Evolutionary conservation across 2,113 vertebrate genomes (phyloP).

Genomic region (Falcunculus frontatus): DNA sequence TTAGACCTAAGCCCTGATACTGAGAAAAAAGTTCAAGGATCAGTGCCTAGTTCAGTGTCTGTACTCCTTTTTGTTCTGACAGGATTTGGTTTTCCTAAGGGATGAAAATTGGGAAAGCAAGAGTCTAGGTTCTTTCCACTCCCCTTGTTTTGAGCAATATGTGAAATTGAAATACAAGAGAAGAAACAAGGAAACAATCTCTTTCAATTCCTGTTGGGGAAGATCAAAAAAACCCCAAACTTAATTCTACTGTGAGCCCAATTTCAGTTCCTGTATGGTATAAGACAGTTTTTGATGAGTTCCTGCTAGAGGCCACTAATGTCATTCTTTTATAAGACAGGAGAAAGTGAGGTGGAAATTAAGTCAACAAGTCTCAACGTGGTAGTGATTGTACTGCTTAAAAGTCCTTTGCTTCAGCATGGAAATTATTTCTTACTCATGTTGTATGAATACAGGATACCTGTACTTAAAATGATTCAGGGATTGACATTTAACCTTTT

Average conservation of each 20-base stretch:
- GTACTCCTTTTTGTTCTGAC: neutral
- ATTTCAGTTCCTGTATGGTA: neutral
- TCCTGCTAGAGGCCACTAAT: neutral
- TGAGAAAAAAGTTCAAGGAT: neutral
- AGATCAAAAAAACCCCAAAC: neutral
- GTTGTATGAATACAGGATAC: neutral
- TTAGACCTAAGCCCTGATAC: neutral
- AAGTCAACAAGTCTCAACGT: neutral
- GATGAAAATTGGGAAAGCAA: neutral
- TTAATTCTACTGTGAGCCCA: neutral
- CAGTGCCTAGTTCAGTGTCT: neutral
- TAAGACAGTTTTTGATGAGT: neutral
- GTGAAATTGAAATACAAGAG: neutral
- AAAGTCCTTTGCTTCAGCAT: neutral
- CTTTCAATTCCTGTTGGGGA: neutral
- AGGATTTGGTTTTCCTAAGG: neutral
- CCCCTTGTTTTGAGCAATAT: neutral
- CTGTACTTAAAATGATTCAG: neutral
- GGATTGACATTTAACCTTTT: neutral
- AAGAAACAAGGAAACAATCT: neutral
- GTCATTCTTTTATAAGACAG: neutral
- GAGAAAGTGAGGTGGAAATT: neutral
- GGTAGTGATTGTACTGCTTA: neutral
- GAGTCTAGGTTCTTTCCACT: neutral
- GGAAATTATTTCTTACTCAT: neutral